Conservation (phyloP, 2,888 invertebrate species). For the Creontiades dilutus region DNA sequence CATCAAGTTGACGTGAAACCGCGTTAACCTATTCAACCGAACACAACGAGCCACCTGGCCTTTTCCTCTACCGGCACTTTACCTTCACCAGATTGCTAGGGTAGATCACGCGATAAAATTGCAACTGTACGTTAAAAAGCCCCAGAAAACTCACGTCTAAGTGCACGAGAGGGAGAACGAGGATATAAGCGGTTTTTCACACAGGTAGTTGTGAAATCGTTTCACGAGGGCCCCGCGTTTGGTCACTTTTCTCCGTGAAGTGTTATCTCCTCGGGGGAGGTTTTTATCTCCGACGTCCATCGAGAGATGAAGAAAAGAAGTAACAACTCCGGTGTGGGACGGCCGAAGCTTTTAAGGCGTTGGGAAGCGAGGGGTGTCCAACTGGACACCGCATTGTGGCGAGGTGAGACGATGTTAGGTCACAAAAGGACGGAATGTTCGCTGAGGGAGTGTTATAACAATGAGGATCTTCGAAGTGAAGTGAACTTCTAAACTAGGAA, state of each 20-base stretch:
- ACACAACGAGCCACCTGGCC: slow-evolving; percentile 2
- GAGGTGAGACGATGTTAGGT: slow-evolving; percentile 46
- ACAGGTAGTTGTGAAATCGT: slow-evolving; percentile 56
- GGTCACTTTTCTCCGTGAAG: slow-evolving; percentile 28
- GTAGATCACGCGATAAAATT: slow-evolving; percentile 41
- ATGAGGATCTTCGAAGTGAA: not conserved
- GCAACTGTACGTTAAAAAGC: not conserved
- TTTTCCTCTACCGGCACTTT: not conserved
- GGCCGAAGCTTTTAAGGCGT: slow-evolving; percentile 14
- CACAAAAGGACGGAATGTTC: slow-evolving; percentile 30
- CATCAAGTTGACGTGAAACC: slow-evolving; percentile 4
- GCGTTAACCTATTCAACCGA: slow-evolving; percentile 22
- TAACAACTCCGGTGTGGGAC: not conserved
- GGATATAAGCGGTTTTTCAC: slow-evolving; percentile 46
- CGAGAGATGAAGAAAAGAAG: not conserved
- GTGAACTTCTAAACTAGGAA: not conserved
- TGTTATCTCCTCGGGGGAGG: not conserved
- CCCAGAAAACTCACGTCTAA: not conserved
- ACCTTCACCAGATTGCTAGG: not conserved
- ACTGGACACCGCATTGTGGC: slow-evolving; percentile 56
- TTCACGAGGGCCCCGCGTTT: not conserved
- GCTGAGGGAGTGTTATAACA: slow-evolving; percentile 28
- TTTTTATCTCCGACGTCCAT: slow-evolving; percentile 22
- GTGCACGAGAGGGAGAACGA: not conserved
- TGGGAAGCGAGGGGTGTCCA: not conserved